A percentile compares a stretch with the other conserved stretches of the same genome.
phyloP scores from a whole-genome alignment of 2,797 vertebrate genomes.

The Linurgus olivaceus region DNA sequence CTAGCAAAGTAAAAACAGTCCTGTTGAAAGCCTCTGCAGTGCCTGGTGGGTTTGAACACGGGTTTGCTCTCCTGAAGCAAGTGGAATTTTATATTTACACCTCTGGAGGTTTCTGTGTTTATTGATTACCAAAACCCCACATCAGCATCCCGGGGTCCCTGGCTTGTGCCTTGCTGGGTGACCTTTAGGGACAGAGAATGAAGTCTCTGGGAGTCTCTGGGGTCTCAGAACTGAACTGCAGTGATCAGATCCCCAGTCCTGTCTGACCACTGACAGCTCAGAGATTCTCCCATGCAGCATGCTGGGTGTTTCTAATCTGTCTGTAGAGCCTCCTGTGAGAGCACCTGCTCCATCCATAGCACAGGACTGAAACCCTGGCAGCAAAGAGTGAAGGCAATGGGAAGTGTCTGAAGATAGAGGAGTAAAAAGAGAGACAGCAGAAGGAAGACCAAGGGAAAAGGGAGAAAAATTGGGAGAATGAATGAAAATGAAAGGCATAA shows the following conservation, averaged over 20 bases:
- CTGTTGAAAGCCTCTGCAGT: neutral
- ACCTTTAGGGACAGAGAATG: neutral
- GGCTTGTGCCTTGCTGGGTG: neutral
- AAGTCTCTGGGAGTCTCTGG: neutral
- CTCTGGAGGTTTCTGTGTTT: neutral
- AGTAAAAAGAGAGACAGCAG: neutral
- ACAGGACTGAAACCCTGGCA: neutral
- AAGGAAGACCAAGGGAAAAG: neutral
- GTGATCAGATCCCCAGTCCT: neutral
- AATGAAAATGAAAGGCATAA: neutral
- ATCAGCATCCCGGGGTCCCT: neutral
- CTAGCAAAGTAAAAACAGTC: neutral
- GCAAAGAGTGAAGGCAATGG: neutral
- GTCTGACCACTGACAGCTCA: neutral
- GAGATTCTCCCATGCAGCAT: neutral
- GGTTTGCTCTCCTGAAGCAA: neutral
- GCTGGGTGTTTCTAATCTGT: neutral
- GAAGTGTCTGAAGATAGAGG: neutral
- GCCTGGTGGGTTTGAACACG: accelerated
- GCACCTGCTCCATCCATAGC: neutral
- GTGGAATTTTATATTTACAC: neutral
- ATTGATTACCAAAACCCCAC: neutral
- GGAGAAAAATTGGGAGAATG: neutral
- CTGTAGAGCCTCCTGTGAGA: neutral
- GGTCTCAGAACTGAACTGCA: neutral